Percentiles rank a stretch among this genome's conserved stretches.
These are phyloP conservation scores for Brachylomia viminalis DNA, from an alignment of 2,888 invertebrate species.

Conservation along the genomic window DNA sequence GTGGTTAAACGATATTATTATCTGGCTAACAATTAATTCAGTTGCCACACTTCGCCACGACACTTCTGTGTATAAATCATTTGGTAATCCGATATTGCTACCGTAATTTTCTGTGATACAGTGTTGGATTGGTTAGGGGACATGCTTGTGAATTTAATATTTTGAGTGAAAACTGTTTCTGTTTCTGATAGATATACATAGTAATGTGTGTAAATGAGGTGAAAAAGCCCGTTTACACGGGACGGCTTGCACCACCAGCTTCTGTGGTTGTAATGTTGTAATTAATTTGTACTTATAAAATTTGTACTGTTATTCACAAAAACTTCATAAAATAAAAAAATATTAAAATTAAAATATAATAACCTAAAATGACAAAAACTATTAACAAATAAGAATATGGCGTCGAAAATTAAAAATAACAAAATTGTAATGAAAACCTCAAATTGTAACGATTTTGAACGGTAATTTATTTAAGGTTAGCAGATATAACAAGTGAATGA, in stretches of 20 bases:
- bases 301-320: too few relatives aligned
- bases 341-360: too few relatives aligned
- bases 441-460: background rate
- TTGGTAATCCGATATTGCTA: conserved; percentile 78
- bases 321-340: too few relatives aligned
- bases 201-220: background rate
- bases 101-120: conserved; percentile 69
- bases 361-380: too few relatives aligned
- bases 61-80: conserved; percentile 81
- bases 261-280: background rate
- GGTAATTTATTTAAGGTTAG: background rate
- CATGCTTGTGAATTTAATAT: conserved; percentile 11
- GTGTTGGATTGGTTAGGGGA: conserved; percentile 32
- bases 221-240: background rate
- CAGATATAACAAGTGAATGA: background rate
- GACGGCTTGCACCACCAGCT: background rate
- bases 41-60: conserved; percentile 70
- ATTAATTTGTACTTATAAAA: background rate
- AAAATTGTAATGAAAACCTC: background rate
- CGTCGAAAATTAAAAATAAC: too few relatives aligned
- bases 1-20: conserved; percentile 76
- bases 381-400: too few relatives aligned
- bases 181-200: background rate
- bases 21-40: conserved; percentile 79
- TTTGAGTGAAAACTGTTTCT: background rate